Evolutionary conservation across 2,797 vertebrate species (phyloP), one percentile per base, ranked within the genome.

Genomic region (Centropyge bicolor): DNA sequence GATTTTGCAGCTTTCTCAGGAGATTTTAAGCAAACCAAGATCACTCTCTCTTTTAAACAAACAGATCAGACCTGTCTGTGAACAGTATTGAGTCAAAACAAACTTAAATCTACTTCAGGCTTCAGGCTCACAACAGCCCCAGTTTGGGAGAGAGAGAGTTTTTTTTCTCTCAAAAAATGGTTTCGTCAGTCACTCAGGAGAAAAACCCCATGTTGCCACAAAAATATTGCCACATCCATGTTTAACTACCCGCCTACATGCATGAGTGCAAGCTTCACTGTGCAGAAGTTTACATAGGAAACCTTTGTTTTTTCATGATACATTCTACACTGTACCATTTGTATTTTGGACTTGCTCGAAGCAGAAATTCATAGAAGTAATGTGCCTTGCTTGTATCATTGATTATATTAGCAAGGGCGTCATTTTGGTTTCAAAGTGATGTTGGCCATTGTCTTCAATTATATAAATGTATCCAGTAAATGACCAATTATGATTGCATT

Each of bases 141-240:
- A 38, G 11, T 22, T 22, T 55, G 5, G 20, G 22, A 13, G 36
- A 36, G 4, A 46, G 19, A 4, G 45, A 2, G 1, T n/a, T 55
- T 45, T 64, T 64, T 55, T 68, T 8, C 9, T 51, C 49, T 51
- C 20, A 0, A 17, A 59, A 24, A 38, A 60, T 17, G 13, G 5
- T 24, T 60, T 60, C 8, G 27, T 35, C 6, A 59, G 13, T 27
- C 31, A 27, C n/a, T n/a, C 12, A 14, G 41, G 54, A 76, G 45
- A 52, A 45, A 31, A 76, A 36, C 35, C 16, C 11, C 61, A 65
- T 27, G 31, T 48, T 66, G 27, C 11, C 54, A 49, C 31, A 41
- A 17, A 41, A 51, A 19, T 35, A 75, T 74, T 55, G 17, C 59
- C 63, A 67, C 13, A 43, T 41, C 35, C 36, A 52, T 45, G 36